These are phyloP conservation scores for Ceuthmochares aereus DNA, from an alignment of 2,113 vertebrate species.

Conservation along the genomic window DNA sequence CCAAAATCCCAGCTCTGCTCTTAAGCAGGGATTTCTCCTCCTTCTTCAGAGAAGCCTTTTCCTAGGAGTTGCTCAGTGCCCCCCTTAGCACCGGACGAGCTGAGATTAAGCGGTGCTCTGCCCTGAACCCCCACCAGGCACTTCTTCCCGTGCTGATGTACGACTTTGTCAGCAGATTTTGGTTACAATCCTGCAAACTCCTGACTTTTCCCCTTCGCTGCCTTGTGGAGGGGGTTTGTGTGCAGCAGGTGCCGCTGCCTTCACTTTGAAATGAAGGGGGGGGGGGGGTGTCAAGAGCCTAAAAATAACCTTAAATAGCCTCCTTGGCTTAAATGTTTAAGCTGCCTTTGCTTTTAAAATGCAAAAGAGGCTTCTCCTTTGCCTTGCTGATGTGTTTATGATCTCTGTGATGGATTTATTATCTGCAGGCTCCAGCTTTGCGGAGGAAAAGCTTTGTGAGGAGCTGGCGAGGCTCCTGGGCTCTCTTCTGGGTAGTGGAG, in stretches of 20 bases:
- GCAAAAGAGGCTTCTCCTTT: background rate
- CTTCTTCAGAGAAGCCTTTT: too few relatives aligned
- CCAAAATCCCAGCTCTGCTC: background rate
- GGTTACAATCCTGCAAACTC: background rate
- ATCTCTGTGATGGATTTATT: background rate
- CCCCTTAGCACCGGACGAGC: background rate
- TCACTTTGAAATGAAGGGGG: background rate
- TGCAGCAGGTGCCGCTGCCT: background rate
- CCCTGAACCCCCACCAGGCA: fast-evolving
- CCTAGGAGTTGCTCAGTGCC: background rate
- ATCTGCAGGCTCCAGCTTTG: background rate
- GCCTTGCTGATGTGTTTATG: background rate
- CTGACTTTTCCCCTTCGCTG: background rate
- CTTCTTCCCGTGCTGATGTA: fast-evolving
- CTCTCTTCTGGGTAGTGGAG: background rate
- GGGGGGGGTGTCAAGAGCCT: background rate
- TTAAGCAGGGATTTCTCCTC: background rate
- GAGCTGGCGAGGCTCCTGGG: background rate
- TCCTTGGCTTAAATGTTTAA: background rate
- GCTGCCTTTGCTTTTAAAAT: background rate
- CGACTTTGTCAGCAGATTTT: background rate
- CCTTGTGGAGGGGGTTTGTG: fast-evolving
- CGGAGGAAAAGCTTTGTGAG: background rate
- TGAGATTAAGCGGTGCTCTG: background rate
- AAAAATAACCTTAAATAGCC: background rate